Percentiles rank a stretch among this genome's conserved stretches.
Evolutionary conservation across 2,888 invertebrate species (phyloP).

Genomic region (Oithona nana): DNA sequence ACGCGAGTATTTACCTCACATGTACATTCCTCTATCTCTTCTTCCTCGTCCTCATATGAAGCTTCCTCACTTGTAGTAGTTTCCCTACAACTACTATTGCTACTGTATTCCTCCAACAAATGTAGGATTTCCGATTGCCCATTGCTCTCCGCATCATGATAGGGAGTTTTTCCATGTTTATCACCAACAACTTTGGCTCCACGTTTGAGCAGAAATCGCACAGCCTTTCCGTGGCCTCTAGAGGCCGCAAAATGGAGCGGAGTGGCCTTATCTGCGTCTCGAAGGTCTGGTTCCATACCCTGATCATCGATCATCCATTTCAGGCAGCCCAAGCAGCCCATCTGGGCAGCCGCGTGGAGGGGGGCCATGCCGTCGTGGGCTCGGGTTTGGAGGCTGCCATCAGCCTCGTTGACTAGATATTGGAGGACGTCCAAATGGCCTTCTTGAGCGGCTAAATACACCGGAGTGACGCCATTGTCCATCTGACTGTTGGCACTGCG

Average conservation of each 20-base stretch:
- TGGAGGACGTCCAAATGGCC: neutral
- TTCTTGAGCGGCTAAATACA: conserved; percentile 51
- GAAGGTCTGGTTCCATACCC: conserved; percentile 58
- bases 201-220: conserved; percentile 60
- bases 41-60: no score
- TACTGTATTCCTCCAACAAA: no score
- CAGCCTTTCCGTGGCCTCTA: conserved; percentile 42
- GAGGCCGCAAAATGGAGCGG: conserved; percentile 75
- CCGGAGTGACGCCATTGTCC: conserved; percentile 78
- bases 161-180: conserved; percentile 70
- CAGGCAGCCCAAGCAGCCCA: conserved; percentile 64
- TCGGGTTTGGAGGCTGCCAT: neutral
- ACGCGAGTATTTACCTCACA: no score
- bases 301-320: conserved; percentile 63
- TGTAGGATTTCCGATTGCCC: conserved; percentile 32
- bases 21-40: no score
- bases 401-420: neutral
- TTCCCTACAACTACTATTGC: no score
- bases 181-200: conserved; percentile 62
- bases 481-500: conserved; percentile 70
- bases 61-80: no score
- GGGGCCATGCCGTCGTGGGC: conserved; percentile 44
- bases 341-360: conserved; percentile 72
- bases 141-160: conserved; percentile 47
- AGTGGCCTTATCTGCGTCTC: conserved; percentile 72